Conservation (phyloP, 1,140 invertebrate genomes). For the Chironomus striatipennis region DNA sequence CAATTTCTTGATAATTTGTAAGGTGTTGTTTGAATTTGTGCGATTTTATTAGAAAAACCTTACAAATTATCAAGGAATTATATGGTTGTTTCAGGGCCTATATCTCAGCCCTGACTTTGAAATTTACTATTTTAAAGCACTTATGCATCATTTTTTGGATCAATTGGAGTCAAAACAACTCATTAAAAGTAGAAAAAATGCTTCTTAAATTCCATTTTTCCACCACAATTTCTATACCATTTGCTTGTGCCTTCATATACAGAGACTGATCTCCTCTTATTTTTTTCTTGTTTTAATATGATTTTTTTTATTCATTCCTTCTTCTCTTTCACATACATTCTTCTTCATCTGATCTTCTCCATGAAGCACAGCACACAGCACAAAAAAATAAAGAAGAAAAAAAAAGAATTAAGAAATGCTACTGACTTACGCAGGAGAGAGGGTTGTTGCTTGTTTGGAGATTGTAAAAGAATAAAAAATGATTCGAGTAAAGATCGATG, state of each 20-base stretch:
- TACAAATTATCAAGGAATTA: too few species aligned
- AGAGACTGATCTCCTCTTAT: neutral
- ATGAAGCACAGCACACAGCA: neutral
- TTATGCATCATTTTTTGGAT: too few species aligned
- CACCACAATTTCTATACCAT: too few species aligned
- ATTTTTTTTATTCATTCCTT: neutral
- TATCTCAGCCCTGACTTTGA: too few species aligned
- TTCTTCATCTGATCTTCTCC: neutral
- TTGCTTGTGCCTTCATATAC: neutral
- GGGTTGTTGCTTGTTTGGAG: neutral
- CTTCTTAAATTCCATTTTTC: too few species aligned
- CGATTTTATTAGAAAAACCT: too few species aligned
- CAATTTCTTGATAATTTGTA: too few species aligned
- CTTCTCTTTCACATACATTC: neutral
- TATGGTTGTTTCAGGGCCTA: too few species aligned
- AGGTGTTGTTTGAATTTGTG: too few species aligned
- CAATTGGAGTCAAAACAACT: too few species aligned
- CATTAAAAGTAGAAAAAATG: too few species aligned
- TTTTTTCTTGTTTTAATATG: neutral
- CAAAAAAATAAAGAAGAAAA: neutral
- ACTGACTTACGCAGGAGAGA: conserved; percentile 2
- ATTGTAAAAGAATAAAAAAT: neutral
- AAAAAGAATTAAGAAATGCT: conserved; percentile 2
- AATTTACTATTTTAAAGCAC: too few species aligned
- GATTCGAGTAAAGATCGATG: neutral